A percentile compares a stretch with the other conserved stretches of the same genome.
phyloP scores from a whole-genome alignment of 2,113 vertebrate species.

The Thymallus thymallus region DNA sequence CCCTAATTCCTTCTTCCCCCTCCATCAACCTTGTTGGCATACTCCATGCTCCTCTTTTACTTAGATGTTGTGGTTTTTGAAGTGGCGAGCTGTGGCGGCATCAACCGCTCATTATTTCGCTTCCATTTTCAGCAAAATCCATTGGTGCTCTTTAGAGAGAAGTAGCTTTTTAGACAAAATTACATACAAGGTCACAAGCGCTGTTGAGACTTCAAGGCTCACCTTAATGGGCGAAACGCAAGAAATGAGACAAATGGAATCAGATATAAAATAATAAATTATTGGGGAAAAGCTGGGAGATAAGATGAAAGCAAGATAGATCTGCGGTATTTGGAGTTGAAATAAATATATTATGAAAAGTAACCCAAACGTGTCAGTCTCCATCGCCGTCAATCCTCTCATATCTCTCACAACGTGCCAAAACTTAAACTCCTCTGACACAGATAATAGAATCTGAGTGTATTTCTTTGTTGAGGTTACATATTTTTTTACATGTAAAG shows the following conservation, averaged over 20 bases:
- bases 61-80: slow-evolving; percentile 51
- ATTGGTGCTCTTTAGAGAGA: slow-evolving; percentile 42
- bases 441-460: not conserved
- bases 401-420: not conserved
- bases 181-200: slow-evolving; percentile 43
- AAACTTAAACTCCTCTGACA: not conserved
- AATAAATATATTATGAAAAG: not conserved
- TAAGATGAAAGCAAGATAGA: not conserved
- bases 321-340: not conserved
- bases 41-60: slow-evolving; percentile 19
- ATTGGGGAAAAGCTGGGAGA: too few species aligned
- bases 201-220: slow-evolving; percentile 36
- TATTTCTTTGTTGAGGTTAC: not conserved
- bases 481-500: not conserved
- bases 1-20: slow-evolving; percentile 24
- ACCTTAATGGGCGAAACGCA: not conserved
- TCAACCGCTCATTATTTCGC: slow-evolving; percentile 53
- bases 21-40: slow-evolving; percentile 37
- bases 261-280: not conserved
- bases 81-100: slow-evolving; percentile 40
- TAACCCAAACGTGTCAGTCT: not conserved
- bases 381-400: not conserved
- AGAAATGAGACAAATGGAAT: not conserved
- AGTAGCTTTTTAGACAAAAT: slow-evolving; percentile 47
- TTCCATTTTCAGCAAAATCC: slow-evolving; percentile 52